Base-by-base conservation (phyloP, 1,140 invertebrate species). In the Dermatophagoides farinae region DNA sequence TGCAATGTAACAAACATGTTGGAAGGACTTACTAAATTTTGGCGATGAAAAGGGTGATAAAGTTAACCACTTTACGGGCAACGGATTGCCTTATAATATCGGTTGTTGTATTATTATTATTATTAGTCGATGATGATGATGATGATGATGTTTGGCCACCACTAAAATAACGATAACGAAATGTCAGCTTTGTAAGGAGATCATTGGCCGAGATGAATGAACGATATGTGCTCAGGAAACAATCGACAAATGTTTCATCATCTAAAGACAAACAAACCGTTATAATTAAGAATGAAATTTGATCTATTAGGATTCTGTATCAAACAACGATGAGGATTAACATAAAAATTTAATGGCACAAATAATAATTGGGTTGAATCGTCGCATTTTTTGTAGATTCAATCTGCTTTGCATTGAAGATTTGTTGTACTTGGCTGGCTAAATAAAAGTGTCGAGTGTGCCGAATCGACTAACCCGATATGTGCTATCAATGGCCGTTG, bases 211-310 rank as follows among this genome's bases (percentile, higher is more conserved):
- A 76, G 67, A 96, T 82, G 74, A 96, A 95, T 60, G 90, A 96
- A 65, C 92, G 79, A 73, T 96, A 97, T 44, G 91, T 97, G 23
- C 88, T 89, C 64, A 97, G 78, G 73, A 97, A 97, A 41, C 91
- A 90, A 77, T 96, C 90, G 77, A 92, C 88, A 75, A 91, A 96
- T 69, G 86, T 78, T 71, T 88, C 88, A 74, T 89, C 88, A 88
- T 76, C 53, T 55, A 23, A 1, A 38, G 53, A 8, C 23, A 25
- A 5, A 11, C 1, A 25, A 53, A 53, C 14, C 2, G 31, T 31
- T 31, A 4, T 31, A 31, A 31, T 31, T 31, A 31, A 8, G 8
- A 31, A 31, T 2, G 31, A 31, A 31, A 31, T 31, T 31, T 31
- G 8, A 31, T 31, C 31, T 31, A 31, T 31, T 31, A 31, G 31